Evolutionary conservation across 2,113 vertebrate species (phyloP), one percentile per base, ranked within the genome.

Genomic region (Alosa alosa): DNA sequence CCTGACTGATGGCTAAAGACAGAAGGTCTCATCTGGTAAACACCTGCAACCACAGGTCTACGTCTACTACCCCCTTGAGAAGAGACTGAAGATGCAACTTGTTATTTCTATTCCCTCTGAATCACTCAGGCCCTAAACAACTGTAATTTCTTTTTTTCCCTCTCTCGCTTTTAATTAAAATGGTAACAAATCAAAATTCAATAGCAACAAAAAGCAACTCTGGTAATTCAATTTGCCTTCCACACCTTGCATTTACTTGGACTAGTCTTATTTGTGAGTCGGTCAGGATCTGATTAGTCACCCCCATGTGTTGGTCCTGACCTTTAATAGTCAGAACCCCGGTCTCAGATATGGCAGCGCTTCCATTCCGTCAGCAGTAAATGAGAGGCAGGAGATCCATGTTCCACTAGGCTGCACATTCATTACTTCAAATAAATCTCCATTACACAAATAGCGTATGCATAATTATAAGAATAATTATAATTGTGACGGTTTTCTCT

Each of bases 321-420:
- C 4, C 6, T 18, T 64, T 25, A 64, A 64, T 72, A 11, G 31
- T 36, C 64, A 72, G 64, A 72, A 1, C 10, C 64, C 8, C 25
- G 6, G 60, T 64, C 22, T 64, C 18, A n/a, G 60, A 64, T 20
- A 64, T 72, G 64, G 9, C 64, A 31, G 31, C 15, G 31, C 31
- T 41, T 36, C 25, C 72, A 36, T 36, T 90, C 88, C 90, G 83
- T 85, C 82, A 85, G 75, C 88, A 84, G 84, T 3, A 83, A 85
- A 89, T 88, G 89, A 91, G 88, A 92, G 72, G n/a, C 64, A 64
- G 60, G 22, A 22, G 92, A 90, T 92, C 93, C 94, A 94, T 92
- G 93, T 95, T 95, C 93, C 94, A 93, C 92, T 93, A 94, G 92
- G 93, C 92, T 93, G 94, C 91, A 94, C 94, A 90, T 94, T 93